These are phyloP conservation scores for Lithophane semibrunnea DNA, from an alignment of 2,888 invertebrate genomes.

Conservation along the genomic window DNA sequence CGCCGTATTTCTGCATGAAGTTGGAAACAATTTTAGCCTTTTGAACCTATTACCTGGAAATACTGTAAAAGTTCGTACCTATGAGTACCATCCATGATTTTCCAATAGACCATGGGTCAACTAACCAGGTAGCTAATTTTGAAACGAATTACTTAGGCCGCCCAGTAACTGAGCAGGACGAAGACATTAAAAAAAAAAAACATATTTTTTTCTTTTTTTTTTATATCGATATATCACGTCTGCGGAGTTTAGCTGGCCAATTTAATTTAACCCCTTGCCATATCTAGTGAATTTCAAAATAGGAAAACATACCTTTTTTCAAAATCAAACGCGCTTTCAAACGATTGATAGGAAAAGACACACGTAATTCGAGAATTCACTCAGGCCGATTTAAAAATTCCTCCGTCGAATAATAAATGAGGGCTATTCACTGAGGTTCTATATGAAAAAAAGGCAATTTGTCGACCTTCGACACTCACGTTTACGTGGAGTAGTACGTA, in stretches of 20 bases:
- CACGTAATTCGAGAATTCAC: slow-evolving; percentile 50
- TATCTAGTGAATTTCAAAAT: not conserved
- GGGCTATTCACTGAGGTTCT: slow-evolving; percentile 43
- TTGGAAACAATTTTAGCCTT: slow-evolving; percentile 19
- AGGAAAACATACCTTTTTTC: not conserved
- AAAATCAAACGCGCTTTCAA: slow-evolving; percentile 3
- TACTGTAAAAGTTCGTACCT: not conserved
- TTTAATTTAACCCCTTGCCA: not conserved
- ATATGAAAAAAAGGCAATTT: slow-evolving; percentile 55
- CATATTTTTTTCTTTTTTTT: no score
- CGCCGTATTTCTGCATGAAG: slow-evolving; percentile 26
- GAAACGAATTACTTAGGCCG: not conserved
- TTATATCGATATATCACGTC: no score
- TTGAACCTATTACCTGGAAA: slow-evolving; percentile 1
- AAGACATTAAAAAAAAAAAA: no score
- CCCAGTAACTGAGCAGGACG: not conserved
- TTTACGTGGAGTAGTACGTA: not conserved
- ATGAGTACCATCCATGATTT: not conserved
- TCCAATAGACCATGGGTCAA: not conserved
- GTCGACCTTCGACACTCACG: slow-evolving; percentile 49
- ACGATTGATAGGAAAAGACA: slow-evolving; percentile 50
- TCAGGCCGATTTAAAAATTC: slow-evolving; percentile 59
- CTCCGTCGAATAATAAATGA: slow-evolving; percentile 64
- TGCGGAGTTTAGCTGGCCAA: no score
- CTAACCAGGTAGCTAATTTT: not conserved